A percentile compares a stretch with the other conserved stretches of the same genome.
phyloP scores from a whole-genome alignment of 2,113 vertebrate species.

The Cyrtonyx montezumae region DNA sequence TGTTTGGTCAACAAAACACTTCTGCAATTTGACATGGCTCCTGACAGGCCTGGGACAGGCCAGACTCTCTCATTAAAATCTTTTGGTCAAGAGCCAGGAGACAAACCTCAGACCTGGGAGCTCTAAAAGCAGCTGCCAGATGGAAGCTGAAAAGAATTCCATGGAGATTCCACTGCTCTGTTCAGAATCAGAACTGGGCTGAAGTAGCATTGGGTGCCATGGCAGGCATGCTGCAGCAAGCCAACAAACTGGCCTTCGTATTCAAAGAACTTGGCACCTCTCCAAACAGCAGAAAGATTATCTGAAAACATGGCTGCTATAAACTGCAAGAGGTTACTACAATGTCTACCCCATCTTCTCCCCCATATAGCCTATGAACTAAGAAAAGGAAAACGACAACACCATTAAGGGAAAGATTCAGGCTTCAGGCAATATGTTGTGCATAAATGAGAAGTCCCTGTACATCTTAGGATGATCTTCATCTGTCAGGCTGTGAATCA shows the following conservation, averaged over 20 bases:
- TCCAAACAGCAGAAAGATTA: not conserved
- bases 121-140: not conserved
- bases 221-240: accelerated
- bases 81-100: not conserved
- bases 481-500: not conserved
- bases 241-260: not conserved
- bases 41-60: not conserved
- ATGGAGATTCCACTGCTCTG: not conserved
- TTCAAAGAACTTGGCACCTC: not conserved
- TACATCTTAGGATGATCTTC: not conserved
- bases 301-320: not conserved
- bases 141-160: not conserved
- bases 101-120: not conserved
- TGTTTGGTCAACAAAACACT: not conserved
- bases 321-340: not conserved
- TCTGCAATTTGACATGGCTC: not conserved
- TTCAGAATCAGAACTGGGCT: not conserved
- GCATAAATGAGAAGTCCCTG: not conserved
- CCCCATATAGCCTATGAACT: not conserved
- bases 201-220: accelerated
- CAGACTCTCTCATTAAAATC: not conserved
- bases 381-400: not conserved
- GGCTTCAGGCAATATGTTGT: not conserved
- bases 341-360: not conserved
- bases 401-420: not conserved